phyloP scores from a whole-genome alignment of 2,113 vertebrate genomes.

The Hassar affinis region DNA sequence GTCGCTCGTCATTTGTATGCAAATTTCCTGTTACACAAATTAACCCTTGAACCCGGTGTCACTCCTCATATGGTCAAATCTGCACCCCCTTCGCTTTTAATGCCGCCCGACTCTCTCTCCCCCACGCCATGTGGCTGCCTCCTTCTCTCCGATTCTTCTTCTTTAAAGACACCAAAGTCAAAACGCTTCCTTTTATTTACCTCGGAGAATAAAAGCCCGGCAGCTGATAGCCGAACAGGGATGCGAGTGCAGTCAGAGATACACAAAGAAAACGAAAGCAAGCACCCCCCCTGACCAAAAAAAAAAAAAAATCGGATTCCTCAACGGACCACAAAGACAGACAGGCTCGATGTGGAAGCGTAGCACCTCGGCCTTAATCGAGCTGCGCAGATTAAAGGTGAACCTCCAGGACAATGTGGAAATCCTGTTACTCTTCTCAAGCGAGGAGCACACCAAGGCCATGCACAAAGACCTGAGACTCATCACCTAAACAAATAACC shows the following conservation, averaged over 20 bases:
- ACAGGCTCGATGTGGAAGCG: slow-evolving; percentile 55
- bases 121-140: slow-evolving; percentile 65
- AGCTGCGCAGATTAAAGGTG: slow-evolving; percentile 74
- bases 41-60: slow-evolving; percentile 96
- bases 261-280: slow-evolving; percentile 47
- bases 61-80: slow-evolving; percentile 92
- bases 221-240: slow-evolving; percentile 35
- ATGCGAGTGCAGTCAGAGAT: slow-evolving; percentile 59
- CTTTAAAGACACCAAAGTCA: slow-evolving; percentile 65
- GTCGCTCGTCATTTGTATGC: slow-evolving; percentile 99
- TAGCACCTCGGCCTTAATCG: slow-evolving; percentile 69
- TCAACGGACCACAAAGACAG: slow-evolving; percentile 10
- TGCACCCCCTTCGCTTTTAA: slow-evolving; percentile 59
- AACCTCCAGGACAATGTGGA: slow-evolving; percentile 74
- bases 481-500: slow-evolving; percentile 63
- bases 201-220: slow-evolving; percentile 57
- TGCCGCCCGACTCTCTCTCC: slow-evolving; percentile 55
- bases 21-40: slow-evolving; percentile 99
- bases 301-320: slow-evolving; percentile 3
- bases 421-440: slow-evolving; percentile 73
- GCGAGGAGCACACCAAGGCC: slow-evolving; percentile 49
- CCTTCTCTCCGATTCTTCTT: slow-evolving; percentile 66
- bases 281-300: background rate
- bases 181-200: slow-evolving; percentile 77
- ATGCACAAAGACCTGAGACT: slow-evolving; percentile 20